Evolutionary conservation across 2,888 invertebrate species (phyloP), one percentile per base, ranked within the genome.

Genomic region (Melanostoma scalare): DNA sequence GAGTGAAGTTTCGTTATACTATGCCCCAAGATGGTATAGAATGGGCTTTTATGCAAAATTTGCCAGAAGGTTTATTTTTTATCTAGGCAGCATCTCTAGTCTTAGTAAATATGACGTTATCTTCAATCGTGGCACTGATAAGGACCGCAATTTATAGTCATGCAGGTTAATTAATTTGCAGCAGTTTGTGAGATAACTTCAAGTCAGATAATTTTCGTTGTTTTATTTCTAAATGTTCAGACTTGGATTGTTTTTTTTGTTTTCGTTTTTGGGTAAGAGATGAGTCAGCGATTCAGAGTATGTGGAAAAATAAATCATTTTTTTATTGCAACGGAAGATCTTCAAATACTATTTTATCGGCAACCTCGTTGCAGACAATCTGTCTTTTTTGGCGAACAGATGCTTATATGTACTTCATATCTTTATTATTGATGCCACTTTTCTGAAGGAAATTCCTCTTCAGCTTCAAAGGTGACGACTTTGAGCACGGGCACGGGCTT

Each of bases 1-100:
- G 89, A 88, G 87, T 86, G 60, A 87, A 86, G 79, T 87, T 88
- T 91, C 89, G 90, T 90, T 89, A 90, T 90, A 87, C 86, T 79
- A 68, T 48, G 48, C 85, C 63, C 67, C 48, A 20, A 20, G 20
- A 20, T 58, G 63, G 56, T 10, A 6, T 6, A 3, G 40, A 53
- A 33, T 52, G 3, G 76, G 87, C 86, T 90, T 90, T 88, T 90
- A 90, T 90, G 87, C 88, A 52, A 87, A 88, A 86, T 77, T 85
- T 79, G 48, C 48, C 10, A 38, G 48, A 69, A 42, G 1, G 55
- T 50, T n/a, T 35, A 0, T 46, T 38, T 20, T 36, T 84, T 79
- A 84, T 84, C 82, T 33, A 30, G 9, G 0, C 10, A 60, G 69
- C 53, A 84, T 74, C 80, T 42, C 33, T 75, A 48, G 60, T 71